Percentiles rank a stretch among this genome's conserved stretches.
These are phyloP conservation scores for Macquaria ambigua DNA, from an alignment of 2,113 vertebrate species.

Conservation along the genomic window DNA sequence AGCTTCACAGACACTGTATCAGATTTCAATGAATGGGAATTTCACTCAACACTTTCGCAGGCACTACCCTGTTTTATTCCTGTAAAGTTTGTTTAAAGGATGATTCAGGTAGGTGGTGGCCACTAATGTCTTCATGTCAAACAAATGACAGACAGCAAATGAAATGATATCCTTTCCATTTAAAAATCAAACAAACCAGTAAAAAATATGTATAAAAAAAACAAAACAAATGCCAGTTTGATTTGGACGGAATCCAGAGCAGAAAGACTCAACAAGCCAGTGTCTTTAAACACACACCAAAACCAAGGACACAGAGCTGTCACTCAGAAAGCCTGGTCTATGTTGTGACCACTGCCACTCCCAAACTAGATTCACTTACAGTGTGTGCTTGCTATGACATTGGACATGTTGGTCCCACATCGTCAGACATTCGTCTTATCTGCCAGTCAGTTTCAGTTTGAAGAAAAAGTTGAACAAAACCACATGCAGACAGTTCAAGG, in stretches of 20 bases:
- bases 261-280: background rate
- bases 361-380: background rate
- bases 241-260: background rate
- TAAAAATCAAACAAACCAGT: background rate
- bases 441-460: background rate
- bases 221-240: background rate
- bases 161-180: background rate
- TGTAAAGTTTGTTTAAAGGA: constrained; percentile 6
- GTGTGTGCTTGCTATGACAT: background rate
- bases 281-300: background rate
- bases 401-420: background rate
- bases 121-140: background rate
- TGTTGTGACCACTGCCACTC: background rate
- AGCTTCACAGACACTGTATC: background rate
- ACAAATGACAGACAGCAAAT: background rate
- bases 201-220: background rate
- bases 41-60: background rate
- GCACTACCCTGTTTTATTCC: background rate
- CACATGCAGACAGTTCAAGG: no score
- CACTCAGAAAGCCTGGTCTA: background rate
- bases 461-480: background rate
- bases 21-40: background rate
- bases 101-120: constrained; percentile 6
- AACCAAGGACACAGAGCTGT: background rate
- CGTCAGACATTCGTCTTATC: background rate